Evolutionary conservation across 1,140 invertebrate species (phyloP).

Genomic region (Bombus vancouverensis): DNA sequence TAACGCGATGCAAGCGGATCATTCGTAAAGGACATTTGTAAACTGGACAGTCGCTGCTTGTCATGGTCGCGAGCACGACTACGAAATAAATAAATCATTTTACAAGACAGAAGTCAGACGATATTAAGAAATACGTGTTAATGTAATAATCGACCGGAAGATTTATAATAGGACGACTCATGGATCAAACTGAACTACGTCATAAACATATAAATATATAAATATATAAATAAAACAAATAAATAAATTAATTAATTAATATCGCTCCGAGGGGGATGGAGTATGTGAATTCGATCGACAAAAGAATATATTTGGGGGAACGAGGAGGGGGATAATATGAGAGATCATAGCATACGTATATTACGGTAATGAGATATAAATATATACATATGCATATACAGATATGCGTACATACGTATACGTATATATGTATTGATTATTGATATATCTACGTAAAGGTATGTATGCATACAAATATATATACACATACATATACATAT

Average conservation of each 20-base stretch:
- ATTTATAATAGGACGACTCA: conserved; percentile 23
- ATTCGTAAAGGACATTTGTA: conserved; percentile 17
- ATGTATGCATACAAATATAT: conserved; percentile 49
- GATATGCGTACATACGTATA: conserved; percentile 40
- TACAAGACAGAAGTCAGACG: conserved; percentile 4
- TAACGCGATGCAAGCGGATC: neutral
- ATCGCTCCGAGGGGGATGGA: conserved; percentile 5
- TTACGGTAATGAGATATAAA: conserved; percentile 57
- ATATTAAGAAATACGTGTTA: neutral
- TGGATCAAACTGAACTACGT: conserved; percentile 30
- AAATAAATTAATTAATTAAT: conserved; percentile 10
- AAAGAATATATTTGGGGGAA: conserved; percentile 12
- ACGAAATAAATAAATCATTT: conserved; percentile 11
- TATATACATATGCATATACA: conserved; percentile 59
- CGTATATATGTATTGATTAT: conserved; percentile 25
- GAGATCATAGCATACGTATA: conserved; percentile 52
- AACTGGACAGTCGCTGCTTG: neutral
- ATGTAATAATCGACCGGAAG: neutral
- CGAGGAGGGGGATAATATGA: neutral
- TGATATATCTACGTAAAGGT: conserved; percentile 56
- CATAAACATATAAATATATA: conserved; percentile 35
- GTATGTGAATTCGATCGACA: conserved; percentile 27
- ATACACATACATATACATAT: conserved; percentile 67
- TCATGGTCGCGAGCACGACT: conserved; percentile 1
- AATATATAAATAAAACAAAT: conserved; percentile 24